A percentile compares a stretch with the other conserved stretches of the same genome.
These are phyloP conservation scores for Hesperia comma DNA, from an alignment of 2,888 invertebrate genomes.

Conservation along the genomic window DNA sequence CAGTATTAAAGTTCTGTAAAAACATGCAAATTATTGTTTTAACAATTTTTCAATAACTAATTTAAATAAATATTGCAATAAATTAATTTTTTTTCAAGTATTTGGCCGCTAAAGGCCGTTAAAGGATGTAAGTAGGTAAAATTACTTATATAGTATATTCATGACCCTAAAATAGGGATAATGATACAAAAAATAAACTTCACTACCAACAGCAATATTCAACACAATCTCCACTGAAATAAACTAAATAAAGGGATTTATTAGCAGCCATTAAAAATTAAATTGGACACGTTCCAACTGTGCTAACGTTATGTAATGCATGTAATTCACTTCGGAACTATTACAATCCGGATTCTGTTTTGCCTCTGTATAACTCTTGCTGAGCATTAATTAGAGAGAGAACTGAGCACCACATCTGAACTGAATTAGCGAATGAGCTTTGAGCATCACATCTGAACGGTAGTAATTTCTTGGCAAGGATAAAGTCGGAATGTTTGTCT, in stretches of 20 bases:
- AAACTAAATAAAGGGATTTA: slow-evolving; percentile 37
- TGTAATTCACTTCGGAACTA: slow-evolving; percentile 33
- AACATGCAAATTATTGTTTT: too few species aligned
- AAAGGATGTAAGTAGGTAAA: too few species aligned
- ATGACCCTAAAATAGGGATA: too few species aligned
- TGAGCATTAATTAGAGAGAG: slow-evolving; percentile 21
- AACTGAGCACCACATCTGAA: slow-evolving; percentile 18
- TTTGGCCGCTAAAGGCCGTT: too few species aligned
- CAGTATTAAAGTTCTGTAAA: too few species aligned
- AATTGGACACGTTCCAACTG: slow-evolving; percentile 28
- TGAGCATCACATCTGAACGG: slow-evolving; percentile 14
- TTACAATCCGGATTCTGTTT: slow-evolving; percentile 36
- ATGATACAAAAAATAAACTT: neutral
- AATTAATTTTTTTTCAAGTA: too few species aligned
- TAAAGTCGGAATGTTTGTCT: slow-evolving; percentile 1
- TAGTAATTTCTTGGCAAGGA: slow-evolving; percentile 15
- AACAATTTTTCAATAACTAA: too few species aligned
- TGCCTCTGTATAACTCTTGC: slow-evolving; percentile 25
- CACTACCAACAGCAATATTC: slow-evolving; percentile 17
- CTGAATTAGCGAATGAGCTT: slow-evolving; percentile 7
- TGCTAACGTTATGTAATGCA: slow-evolving; percentile 29
- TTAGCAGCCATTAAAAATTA: slow-evolving; percentile 36
- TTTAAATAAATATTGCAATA: too few species aligned
- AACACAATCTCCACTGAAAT: slow-evolving; percentile 28
- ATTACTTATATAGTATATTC: too few species aligned